A percentile compares a stretch with the other conserved stretches of the same genome.
Evolutionary conservation across 2,797 vertebrate species (phyloP).

Genomic region (Mus caroli): DNA sequence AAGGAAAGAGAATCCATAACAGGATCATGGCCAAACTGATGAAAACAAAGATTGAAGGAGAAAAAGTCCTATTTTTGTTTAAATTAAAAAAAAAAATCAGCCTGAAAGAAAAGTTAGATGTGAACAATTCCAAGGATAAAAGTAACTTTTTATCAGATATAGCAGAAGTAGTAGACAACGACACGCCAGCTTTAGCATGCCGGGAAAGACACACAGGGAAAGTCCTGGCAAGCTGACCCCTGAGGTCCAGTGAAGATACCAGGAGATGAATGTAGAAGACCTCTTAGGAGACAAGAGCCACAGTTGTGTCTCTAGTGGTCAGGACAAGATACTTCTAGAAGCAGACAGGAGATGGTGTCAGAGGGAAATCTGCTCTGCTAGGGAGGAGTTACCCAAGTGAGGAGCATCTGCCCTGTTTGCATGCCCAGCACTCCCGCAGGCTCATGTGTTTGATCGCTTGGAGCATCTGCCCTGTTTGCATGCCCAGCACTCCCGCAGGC

Average conservation of each 20-base stretch:
- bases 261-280: background rate
- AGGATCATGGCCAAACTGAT: background rate
- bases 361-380: background rate
- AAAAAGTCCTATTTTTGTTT: background rate
- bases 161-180: background rate
- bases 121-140: background rate
- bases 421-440: background rate
- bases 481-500: background rate
- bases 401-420: background rate
- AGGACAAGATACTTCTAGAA: background rate
- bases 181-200: background rate
- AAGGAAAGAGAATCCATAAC: background rate
- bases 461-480: background rate
- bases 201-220: background rate
- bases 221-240: background rate
- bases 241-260: background rate
- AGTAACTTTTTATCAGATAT: background rate
- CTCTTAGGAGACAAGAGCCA: background rate
- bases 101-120: background rate
- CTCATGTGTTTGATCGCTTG: background rate
- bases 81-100: background rate
- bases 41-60: background rate
- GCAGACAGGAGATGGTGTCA: background rate
- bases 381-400: background rate
- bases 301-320: background rate